Evolutionary conservation across 1,140 invertebrate species (phyloP), one percentile per base, ranked within the genome.

Genomic region (Limonius californicus): DNA sequence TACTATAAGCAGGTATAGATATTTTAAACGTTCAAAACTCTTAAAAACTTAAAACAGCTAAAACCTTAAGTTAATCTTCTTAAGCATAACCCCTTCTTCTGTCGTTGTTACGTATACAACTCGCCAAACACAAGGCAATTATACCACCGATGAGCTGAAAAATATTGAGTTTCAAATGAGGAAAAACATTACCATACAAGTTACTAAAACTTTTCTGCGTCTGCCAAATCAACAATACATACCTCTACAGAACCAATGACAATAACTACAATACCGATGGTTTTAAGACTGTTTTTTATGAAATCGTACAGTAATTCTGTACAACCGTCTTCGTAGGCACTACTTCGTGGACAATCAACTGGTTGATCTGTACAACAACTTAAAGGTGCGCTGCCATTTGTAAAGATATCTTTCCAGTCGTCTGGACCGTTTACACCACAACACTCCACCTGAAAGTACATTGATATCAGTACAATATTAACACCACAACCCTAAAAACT

Each of bases 211-310:
- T 14, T 14, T 7, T 43, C 9, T 18, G 14, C 16, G 8, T 19
- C 3, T 2, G 2, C 12, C 2, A 50, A 50, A 50, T 50, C 16
- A 8, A 18, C 1, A 18, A 16, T 2, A 50, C 45, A 76, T 73
- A 89, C 87, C 81, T 89, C 87, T 67, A 86, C 77, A 66, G 77
- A 86, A 50, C 86, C 87, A 63, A 90, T 79, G 55, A 83, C 85
- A 57, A 90, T 81, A 12, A 84, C 85, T 27, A 88, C 72, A 12
- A 81, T 82, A 67, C 84, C 87, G 45, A 89, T 78, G 23, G 83
- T 71, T 61, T 83, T 80, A 57, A 81, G 82, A 69, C 78, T 76
- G 15, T 73, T 73, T 65, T 80, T 73, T 65, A 86, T 74, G 14
- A 81, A 62, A 0, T 79, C 67, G 11, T 70, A 70, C 1, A 87